Evolutionary conservation across 92 coral and sea anemone genomes (phyloP).

Genomic region (Porites cylindrica): DNA sequence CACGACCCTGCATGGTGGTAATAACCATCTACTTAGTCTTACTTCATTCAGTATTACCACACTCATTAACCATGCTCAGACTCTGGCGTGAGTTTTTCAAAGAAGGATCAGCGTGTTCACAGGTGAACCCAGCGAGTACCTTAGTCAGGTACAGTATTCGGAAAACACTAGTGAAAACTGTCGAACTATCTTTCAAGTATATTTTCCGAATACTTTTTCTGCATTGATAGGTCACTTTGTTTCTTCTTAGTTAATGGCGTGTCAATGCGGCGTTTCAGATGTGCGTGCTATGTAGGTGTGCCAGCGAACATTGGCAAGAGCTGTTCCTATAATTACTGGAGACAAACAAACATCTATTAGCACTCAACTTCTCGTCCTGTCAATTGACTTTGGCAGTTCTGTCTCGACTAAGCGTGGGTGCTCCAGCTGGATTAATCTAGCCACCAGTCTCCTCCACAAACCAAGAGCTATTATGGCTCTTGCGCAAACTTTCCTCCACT

Average conservation of each 20-base stretch:
- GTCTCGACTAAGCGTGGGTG: no score
- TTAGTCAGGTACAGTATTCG: slow-evolving; percentile 31
- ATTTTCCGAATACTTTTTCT: slow-evolving; percentile 22
- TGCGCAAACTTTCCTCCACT: slow-evolving; percentile 17
- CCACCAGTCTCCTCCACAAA: not conserved
- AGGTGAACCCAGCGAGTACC: slow-evolving; percentile 26
- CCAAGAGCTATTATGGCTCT: not conserved
- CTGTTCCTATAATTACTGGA: no score
- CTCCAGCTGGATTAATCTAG: no score
- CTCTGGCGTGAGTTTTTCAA: slow-evolving; percentile 16
- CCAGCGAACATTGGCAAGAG: no score
- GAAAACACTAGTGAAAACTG: slow-evolving; percentile 19
- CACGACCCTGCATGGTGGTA: slow-evolving; percentile 2
- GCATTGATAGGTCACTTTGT: slow-evolving; percentile 13
- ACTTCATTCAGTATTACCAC: slow-evolving; percentile 20
- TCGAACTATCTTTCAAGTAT: not conserved
- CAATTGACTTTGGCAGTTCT: no score
- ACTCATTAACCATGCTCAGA: slow-evolving; percentile 23
- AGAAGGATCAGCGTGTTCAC: slow-evolving; percentile 2
- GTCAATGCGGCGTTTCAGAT: not conserved
- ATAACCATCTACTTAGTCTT: slow-evolving; percentile 1
- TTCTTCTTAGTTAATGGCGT: slow-evolving; percentile 25
- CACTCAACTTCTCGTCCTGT: no score
- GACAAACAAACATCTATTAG: no score
- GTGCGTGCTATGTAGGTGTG: no score